phyloP scores from a whole-genome alignment of 2,888 invertebrate genomes.

The Achlya flavicornis region DNA sequence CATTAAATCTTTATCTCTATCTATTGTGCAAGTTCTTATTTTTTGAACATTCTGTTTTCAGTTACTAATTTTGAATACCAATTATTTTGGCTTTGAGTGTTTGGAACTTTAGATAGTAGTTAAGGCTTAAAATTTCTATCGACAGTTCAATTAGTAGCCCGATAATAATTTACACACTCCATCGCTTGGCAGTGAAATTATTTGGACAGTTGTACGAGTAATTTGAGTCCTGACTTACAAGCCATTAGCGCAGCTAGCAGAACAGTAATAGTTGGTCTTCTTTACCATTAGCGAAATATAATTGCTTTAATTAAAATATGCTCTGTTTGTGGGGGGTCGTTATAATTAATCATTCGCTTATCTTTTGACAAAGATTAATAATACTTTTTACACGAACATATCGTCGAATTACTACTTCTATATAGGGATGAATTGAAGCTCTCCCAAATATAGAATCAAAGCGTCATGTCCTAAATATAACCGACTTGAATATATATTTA shows the following conservation, averaged over 20 bases:
- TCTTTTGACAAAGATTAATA: background rate
- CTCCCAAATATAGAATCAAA: background rate
- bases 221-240: background rate
- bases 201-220: background rate
- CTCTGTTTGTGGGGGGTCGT: slow-evolving; percentile 1
- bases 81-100: background rate
- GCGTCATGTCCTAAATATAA: background rate
- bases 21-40: slow-evolving; percentile 10
- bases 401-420: no score
- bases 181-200: background rate
- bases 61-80: background rate
- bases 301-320: background rate
- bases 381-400: background rate
- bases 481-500: background rate
- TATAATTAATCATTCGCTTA: background rate
- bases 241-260: background rate
- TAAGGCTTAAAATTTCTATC: background rate
- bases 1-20: slow-evolving; percentile 19
- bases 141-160: background rate
- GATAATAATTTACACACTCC: background rate
- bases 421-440: background rate
- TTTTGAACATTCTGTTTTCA: background rate
- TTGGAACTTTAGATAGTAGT: no score
- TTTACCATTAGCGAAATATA: background rate
- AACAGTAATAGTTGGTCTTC: background rate